Percentiles rank a stretch among this genome's conserved stretches.
Conservation (phyloP, 2,113 vertebrate genomes). For the Hiodon alosoides region DNA sequence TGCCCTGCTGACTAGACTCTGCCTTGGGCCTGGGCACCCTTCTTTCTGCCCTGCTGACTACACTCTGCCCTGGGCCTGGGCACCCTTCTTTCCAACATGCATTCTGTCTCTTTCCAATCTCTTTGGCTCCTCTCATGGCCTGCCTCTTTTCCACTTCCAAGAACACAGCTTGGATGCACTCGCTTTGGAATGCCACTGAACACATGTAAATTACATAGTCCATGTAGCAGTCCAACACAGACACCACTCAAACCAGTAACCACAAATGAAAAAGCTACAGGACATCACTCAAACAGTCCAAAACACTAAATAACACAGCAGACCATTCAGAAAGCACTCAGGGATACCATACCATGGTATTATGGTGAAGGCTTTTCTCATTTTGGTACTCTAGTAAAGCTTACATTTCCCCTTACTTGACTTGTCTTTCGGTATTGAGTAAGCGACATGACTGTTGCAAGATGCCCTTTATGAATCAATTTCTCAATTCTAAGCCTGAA, state of each 20-base stretch:
- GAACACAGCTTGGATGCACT: neutral
- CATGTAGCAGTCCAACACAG: neutral
- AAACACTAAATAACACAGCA: neutral
- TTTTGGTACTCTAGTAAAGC: too few species aligned
- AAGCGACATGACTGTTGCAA: too few species aligned
- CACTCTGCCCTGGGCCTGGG: neutral
- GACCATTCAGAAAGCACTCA: neutral
- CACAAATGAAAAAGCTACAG: neutral
- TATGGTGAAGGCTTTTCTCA: too few species aligned
- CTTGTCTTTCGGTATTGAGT: too few species aligned
- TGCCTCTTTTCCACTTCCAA: neutral
- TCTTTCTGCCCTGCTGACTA: neutral
- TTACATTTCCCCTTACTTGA: too few species aligned
- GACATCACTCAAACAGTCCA: neutral
- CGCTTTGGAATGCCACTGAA: neutral
- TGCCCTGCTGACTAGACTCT: neutral
- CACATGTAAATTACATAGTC: too few species aligned
- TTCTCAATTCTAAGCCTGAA: too few species aligned
- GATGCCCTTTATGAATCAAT: too few species aligned
- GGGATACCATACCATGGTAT: too few species aligned
- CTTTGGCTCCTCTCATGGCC: neutral
- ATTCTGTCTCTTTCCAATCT: neutral
- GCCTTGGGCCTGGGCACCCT: neutral
- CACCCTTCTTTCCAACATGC: neutral
- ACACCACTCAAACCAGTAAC: too few species aligned